Conservation (phyloP, 2,888 invertebrate genomes). For the Blastobasis adustella region DNA sequence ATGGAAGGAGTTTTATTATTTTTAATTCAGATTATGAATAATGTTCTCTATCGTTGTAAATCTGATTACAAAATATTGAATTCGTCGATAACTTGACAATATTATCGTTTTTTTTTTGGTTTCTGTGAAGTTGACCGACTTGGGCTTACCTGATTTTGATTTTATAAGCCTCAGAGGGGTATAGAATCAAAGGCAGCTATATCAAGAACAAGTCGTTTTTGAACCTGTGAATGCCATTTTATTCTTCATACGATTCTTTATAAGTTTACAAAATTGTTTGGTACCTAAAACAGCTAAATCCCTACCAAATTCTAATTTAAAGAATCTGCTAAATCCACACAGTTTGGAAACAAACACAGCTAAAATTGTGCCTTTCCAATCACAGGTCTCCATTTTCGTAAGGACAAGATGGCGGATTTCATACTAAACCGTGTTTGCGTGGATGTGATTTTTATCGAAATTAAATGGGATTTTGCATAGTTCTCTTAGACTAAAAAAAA, state of each 20-base stretch:
- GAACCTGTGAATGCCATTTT: conserved; percentile 3
- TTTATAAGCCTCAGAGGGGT: not conserved
- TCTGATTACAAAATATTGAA: conserved; percentile 10
- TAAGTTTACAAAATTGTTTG: conserved; percentile 3
- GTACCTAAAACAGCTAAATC: conserved; percentile 2
- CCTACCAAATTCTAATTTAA: conserved; percentile 3
- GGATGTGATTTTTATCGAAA: conserved; percentile 8
- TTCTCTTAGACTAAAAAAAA: conserved; percentile 3
- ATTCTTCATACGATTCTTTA: conserved; percentile 1
- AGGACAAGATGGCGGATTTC: conserved; percentile 9
- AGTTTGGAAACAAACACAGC: conserved; percentile 7
- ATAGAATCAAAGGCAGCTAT: not conserved
- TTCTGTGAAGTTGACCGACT: not conserved
- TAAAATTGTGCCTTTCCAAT: conserved; percentile 7
- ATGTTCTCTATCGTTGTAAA: conserved; percentile 10
- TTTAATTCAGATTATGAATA: conserved; percentile 10
- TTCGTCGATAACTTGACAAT: conserved; percentile 1
- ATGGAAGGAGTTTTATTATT: conserved; percentile 10
- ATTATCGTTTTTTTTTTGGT: conserved; percentile 6
- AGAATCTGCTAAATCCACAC: conserved; percentile 5
- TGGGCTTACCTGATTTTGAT: not conserved
- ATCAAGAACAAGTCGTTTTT: too few species aligned
- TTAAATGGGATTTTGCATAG: conserved; percentile 5
- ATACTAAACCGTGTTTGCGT: conserved; percentile 6
- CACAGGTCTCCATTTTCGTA: conserved; percentile 7